Base-by-base conservation (phyloP, 2,113 vertebrate species). In the Capreolus pygargus region DNA sequence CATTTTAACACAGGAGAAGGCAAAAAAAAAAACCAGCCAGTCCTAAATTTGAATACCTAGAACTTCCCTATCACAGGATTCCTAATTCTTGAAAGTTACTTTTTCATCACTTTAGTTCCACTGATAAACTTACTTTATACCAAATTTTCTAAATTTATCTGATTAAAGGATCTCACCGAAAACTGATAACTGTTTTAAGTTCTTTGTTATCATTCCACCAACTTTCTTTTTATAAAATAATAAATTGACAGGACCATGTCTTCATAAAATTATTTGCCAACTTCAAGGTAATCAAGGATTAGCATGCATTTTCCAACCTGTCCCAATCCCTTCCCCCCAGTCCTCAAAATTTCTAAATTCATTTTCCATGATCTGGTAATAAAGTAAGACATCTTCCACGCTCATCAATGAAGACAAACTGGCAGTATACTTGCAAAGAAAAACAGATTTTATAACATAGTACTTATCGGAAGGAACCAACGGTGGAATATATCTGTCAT, bases 221-320 rank as follows among this genome's bases (percentile, higher is more conserved):
- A 91, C 39, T 89, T 79, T 87, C 70, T 50, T 60, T 86, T 92
- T 84, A 96, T 7, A 94, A 97, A 93, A 90, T 54, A 95, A 93
- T 64, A 84, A 50, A 94, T 16, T 91, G 55, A 97, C 2, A 91
- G 10, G 16, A 95, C 15, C 36, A 96, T 95, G 17, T 33, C 52
- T 93, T 89, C 54, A 96, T 17, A 92, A 86, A 93, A 84, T 83
- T 60, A 95, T 55, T 54, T 89, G 70, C 30, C 81, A 95, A 93
- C 21, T 55, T 92, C 81, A 94, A 95, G 25, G 88, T 52, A 88
- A 78, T 58, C 21, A 85, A 85, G 33, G 79, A 83, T 89, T 85
- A 95, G 78, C 23, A 57, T 0, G 3, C 70, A 95, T 93, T 96
- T 89, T 33, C 88, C 21, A 94, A 87, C 21, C n/a, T 52, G 43